Evolutionary conservation across 2,888 invertebrate species (phyloP).

Genomic region (Suillia variegata): DNA sequence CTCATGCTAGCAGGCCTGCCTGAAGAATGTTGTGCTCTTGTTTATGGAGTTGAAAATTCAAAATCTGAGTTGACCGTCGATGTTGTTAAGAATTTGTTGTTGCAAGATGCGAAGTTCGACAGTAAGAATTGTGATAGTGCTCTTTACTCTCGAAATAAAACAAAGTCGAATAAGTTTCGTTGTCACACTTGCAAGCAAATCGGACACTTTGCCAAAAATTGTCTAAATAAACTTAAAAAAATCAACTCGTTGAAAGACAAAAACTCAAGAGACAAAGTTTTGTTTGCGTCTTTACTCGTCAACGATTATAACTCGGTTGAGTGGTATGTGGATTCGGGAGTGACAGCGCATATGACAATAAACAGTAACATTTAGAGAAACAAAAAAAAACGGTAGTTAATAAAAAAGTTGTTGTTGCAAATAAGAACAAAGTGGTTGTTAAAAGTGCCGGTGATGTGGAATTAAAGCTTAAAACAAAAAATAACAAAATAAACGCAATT

Average conservation of each 20-base stretch:
- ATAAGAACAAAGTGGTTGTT: slow-evolving; percentile 21
- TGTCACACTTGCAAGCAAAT: slow-evolving; percentile 23
- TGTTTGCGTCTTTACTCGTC: slow-evolving; percentile 22
- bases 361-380: slow-evolving; percentile 12
- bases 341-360: slow-evolving; percentile 21
- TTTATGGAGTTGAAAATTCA: slow-evolving; percentile 26
- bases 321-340: slow-evolving; percentile 24
- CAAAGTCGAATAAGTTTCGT: neutral
- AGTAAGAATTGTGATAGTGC: slow-evolving; percentile 19
- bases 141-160: slow-evolving; percentile 16
- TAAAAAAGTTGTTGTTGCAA: slow-evolving; percentile 23
- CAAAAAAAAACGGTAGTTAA: slow-evolving; percentile 1
- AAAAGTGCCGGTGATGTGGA: slow-evolving; percentile 20
- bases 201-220: slow-evolving; percentile 23
- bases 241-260: slow-evolving; percentile 1
- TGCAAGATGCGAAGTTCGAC: slow-evolving; percentile 28
- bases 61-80: slow-evolving; percentile 21
- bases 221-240: slow-evolving; percentile 21
- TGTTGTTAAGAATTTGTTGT: slow-evolving; percentile 20
- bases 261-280: slow-evolving; percentile 10
- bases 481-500: slow-evolving; percentile 10
- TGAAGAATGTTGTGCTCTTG: slow-evolving; percentile 21
- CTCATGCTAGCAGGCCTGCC: slow-evolving; percentile 27
- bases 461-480: neutral
- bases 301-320: slow-evolving; percentile 19